Base-by-base conservation (phyloP, 2,888 invertebrate genomes). In the Melangyna quadrimaculata region DNA sequence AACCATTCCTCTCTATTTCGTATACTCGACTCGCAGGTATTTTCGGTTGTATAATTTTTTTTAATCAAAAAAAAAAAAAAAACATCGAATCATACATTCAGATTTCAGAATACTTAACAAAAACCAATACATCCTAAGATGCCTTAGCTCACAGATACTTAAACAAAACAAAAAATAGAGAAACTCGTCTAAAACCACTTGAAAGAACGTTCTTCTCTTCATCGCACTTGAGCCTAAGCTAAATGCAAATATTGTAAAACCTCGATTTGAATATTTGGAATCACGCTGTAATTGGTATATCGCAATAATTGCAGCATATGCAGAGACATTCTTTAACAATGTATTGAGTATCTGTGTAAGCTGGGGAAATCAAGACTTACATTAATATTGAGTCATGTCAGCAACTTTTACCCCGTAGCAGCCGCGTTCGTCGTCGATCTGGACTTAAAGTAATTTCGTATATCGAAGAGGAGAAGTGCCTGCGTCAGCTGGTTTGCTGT, bases 401-500 rank as follows among this genome's bases (percentile, higher is more conserved):
- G 83, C 83, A 78, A 74, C 37, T 51, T 65, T 2, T 19, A 29
- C 48, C 3, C 14, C 19, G n/a, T 27, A 14, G 5, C 19, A 19
- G 32, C 22, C 69, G 48, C 29, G 9, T 43, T 27, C 19, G 14
- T 19, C 12, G 22, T 59, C 67, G 74, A 84, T 84, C 83, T 67
- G 43, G 79, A 63, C 78, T 79, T 80, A 65, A 75, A 48, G 43
- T 27, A 40, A 43, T 22, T 45, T 55, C 17, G 35, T 59, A 59
- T 59, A 10, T 35, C 40, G 32, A 40, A 61, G 75, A 80, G 79
- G 79, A 79, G 67, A 72, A 74, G 45, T 79, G 75, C 51, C 51
- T 51, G 70, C 84, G 75, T 75, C 84, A 84, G 79, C 84, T 75
- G 84, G 45, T 59, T 40, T 57, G 57, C 17, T 53, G 61, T 24